Evolutionary conservation across 2,888 invertebrate genomes (phyloP).

Genomic region (Cerastoderma edule): DNA sequence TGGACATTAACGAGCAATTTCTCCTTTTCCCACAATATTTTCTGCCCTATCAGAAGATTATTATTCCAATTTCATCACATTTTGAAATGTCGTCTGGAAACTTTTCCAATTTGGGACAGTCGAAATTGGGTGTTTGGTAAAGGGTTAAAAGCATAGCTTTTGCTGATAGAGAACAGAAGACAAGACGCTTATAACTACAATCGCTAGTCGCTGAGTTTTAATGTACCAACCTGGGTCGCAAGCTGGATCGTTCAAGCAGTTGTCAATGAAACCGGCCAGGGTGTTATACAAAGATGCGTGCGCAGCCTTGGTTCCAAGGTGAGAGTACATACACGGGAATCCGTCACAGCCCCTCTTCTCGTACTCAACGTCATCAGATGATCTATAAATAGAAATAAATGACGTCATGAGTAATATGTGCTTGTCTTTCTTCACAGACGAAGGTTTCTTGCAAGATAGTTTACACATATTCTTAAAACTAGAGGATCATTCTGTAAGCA

Average conservation of each 20-base stretch:
- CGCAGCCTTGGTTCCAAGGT: conserved; percentile 73
- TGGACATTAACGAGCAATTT: too few relatives aligned
- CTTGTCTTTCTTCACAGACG: too few relatives aligned
- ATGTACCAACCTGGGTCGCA: conserved; percentile 69
- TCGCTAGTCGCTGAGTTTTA: not conserved
- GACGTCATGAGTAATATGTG: not conserved
- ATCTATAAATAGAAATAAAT: not conserved
- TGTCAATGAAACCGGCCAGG: conserved; percentile 66
- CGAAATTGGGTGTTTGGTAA: not conserved
- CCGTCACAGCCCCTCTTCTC: conserved; percentile 66
- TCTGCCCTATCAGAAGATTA: not conserved
- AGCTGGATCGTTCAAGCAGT: conserved; percentile 63
- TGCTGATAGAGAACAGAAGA: not conserved
- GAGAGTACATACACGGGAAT: conserved; percentile 76
- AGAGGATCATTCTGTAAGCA: too few relatives aligned
- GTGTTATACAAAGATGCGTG: conserved; percentile 66
- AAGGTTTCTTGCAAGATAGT: too few relatives aligned
- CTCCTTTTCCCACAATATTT: too few relatives aligned
- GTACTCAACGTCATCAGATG: conserved; percentile 7
- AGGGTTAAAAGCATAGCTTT: not conserved
- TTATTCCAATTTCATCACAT: not conserved
- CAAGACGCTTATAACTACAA: too few relatives aligned
- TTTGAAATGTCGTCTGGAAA: not conserved
- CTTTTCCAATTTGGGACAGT: not conserved
- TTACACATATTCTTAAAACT: too few relatives aligned